A percentile compares a stretch with the other conserved stretches of the same genome.
Conservation (phyloP, 2,888 invertebrate genomes). For the Zootermopsis nevadensis region DNA sequence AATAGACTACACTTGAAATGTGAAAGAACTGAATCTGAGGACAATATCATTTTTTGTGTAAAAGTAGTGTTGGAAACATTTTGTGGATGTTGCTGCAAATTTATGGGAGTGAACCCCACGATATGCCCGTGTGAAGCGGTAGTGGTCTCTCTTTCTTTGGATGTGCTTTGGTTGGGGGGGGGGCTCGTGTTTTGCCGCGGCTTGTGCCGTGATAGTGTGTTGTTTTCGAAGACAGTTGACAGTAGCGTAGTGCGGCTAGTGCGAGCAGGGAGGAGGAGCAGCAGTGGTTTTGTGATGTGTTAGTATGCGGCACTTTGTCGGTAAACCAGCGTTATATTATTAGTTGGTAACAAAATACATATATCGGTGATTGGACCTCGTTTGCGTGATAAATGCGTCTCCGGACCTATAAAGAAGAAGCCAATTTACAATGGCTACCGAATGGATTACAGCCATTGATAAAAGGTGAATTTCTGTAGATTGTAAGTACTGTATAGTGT, state of each 20-base stretch:
- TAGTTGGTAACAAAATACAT: background rate
- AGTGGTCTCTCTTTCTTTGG: background rate
- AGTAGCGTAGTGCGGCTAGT: background rate
- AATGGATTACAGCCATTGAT: slow-evolving; percentile 70
- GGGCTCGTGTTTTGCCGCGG: background rate
- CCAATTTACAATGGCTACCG: slow-evolving; percentile 63
- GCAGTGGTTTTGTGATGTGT: background rate
- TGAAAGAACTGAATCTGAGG: too few species aligned
- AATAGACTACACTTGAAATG: too few species aligned
- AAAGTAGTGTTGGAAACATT: background rate
- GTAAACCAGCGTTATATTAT: background rate
- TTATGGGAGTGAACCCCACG: background rate
- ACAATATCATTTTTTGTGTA: too few species aligned
- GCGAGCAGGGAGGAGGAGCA: background rate
- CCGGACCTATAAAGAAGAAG: background rate
- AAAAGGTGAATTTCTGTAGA: slow-evolving; percentile 62
- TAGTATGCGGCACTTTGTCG: background rate
- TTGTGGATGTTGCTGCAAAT: background rate
- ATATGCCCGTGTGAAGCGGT: background rate
- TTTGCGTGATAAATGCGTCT: slow-evolving; percentile 28
- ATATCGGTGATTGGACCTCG: slow-evolving; percentile 1
- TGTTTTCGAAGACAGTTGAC: slow-evolving; percentile 11
- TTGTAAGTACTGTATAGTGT: background rate
- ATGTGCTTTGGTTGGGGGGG: background rate
- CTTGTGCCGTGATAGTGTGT: background rate